Evolutionary conservation across 1,140 invertebrate genomes (phyloP), one percentile per base, ranked within the genome.

Genomic region (Drosophila funebris): DNA sequence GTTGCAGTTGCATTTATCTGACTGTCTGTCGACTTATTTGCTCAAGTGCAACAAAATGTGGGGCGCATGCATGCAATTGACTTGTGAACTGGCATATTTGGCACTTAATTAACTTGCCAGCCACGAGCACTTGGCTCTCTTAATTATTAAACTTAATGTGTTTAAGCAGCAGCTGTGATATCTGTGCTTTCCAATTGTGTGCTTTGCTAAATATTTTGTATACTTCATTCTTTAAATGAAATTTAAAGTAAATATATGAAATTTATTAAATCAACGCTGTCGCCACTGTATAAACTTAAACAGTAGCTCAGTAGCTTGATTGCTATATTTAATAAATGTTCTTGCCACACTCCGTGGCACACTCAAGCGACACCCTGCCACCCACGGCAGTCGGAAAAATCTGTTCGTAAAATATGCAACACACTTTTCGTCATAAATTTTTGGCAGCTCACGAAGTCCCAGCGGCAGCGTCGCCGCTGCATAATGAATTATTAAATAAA

Each of bases 401-500:
- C 44, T 36, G 44, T 39, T 8, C n/a, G 39, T 83, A 7, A 78
- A 82, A 83, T 82, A 83, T 82, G 74, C 75, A 78, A 54, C 75
- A 66, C 63, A 48, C 70, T 82, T 73, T 73, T 41, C 58, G 75
- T 63, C 62, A 62, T 83, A 70, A 56, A 82, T 74, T 82, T 82
- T 80, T 48, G 78, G 73, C 61, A 81, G 61, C 56, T 46, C 70
- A 83, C 41, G 56, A 56, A 71, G 22, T 29, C 18, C 27, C 67
- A 27, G 37, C 24, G 29, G 57, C 56, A 7, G 41, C 18, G 27
- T 7, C 24, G 14, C 22, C 22, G n/a, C 48, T 58, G 63, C 37
- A 64, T 50, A 68, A 76, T 87, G 62, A 87, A 85, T 82, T 62
- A 82, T 82, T 85, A 85, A 87, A 87, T 74, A 18, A 52, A 87